These are phyloP conservation scores for Blomia tropicalis DNA, from an alignment of 2,888 invertebrate genomes.

Conservation along the genomic window DNA sequence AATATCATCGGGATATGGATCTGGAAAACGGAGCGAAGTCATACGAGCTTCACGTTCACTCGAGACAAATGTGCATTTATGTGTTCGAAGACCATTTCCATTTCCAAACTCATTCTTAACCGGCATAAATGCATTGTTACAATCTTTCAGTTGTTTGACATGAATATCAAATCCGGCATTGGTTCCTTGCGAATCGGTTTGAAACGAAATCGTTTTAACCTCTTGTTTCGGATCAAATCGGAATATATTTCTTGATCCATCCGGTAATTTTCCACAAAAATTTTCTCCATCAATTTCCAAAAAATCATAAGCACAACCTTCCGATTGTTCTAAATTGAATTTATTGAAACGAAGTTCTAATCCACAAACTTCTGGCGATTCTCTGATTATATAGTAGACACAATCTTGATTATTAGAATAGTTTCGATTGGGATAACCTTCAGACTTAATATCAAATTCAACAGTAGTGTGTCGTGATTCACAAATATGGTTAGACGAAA, in stretches of 20 bases:
- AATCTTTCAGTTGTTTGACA: slow-evolving; percentile 30
- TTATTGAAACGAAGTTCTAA: slow-evolving; percentile 30
- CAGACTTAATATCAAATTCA: slow-evolving; percentile 28
- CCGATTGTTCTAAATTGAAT: slow-evolving; percentile 30
- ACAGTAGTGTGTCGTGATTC: slow-evolving; percentile 26
- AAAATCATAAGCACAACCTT: slow-evolving; percentile 31
- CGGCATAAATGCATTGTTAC: slow-evolving; percentile 26
- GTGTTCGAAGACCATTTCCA: neutral
- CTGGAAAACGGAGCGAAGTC: slow-evolving; percentile 23
- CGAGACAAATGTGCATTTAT: slow-evolving; percentile 1
- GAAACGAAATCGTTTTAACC: slow-evolving; percentile 29
- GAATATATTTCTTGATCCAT: slow-evolving; percentile 29
- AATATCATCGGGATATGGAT: slow-evolving; percentile 26
- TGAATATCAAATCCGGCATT: slow-evolving; percentile 31
- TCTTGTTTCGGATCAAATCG: slow-evolving; percentile 28
- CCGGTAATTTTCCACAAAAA: slow-evolving; percentile 30
- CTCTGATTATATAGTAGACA: slow-evolving; percentile 27
- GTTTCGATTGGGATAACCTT: slow-evolving; percentile 26
- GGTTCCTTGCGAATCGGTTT: slow-evolving; percentile 30
- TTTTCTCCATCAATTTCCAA: slow-evolving; percentile 30
- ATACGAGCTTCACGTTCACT: neutral
- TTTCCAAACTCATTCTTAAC: neutral
- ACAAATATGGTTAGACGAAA: slow-evolving; percentile 21
- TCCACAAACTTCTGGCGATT: slow-evolving; percentile 29
- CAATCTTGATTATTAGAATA: slow-evolving; percentile 27